phyloP scores from a whole-genome alignment of 2,888 invertebrate species.

The Euphydryas editha region DNA sequence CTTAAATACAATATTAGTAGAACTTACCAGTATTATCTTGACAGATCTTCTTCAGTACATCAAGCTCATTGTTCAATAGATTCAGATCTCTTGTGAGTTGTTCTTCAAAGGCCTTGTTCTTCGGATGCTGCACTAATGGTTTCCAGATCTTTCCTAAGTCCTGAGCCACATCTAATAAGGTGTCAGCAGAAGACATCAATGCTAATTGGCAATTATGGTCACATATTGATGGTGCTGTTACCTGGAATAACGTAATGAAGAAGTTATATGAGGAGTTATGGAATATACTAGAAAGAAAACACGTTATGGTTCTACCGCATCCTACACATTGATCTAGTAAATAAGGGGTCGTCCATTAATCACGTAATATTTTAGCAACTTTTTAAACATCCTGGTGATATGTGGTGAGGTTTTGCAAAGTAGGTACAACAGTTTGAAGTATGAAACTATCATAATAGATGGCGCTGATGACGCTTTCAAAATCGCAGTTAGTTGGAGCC shows the following conservation, averaged over 20 bases:
- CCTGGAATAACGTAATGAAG: constrained; percentile 40
- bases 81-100: constrained; percentile 42
- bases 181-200: constrained; percentile 47
- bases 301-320: neutral
- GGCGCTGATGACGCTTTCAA: no score
- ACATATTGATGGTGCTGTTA: constrained; percentile 53
- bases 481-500: no score
- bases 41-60: constrained; percentile 38
- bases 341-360: no score
- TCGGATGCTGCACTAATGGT: constrained; percentile 39
- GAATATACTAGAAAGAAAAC: neutral
- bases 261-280: neutral
- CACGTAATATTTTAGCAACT: no score
- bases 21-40: constrained; percentile 37
- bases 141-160: constrained; percentile 44
- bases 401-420: no score
- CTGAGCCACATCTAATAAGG: constrained; percentile 40
- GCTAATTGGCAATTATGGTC: constrained; percentile 49
- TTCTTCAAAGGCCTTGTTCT: constrained; percentile 40
- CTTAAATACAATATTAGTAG: neutral
- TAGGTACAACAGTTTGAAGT: no score
- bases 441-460: no score
- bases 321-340: no score
- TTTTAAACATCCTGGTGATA: no score
- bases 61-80: constrained; percentile 41